Percentiles rank a stretch among this genome's conserved stretches.
These are phyloP conservation scores for Corythoichthys intestinalis DNA, from an alignment of 2,113 vertebrate genomes.

Conservation along the genomic window DNA sequence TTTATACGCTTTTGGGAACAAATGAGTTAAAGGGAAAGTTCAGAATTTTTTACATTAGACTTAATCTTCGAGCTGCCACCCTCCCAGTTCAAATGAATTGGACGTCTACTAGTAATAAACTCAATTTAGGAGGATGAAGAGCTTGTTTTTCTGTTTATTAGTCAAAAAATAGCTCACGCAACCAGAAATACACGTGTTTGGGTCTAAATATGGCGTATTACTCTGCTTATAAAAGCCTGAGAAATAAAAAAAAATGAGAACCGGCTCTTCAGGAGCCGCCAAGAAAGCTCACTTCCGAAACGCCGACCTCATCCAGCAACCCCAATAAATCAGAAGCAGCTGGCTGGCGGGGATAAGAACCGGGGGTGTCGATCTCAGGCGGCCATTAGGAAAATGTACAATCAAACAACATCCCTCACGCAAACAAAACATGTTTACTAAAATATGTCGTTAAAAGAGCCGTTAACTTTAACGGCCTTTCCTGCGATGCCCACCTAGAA, in stretches of 20 bases:
- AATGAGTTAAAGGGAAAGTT: too few relatives aligned
- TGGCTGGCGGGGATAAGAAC: constrained; percentile 43
- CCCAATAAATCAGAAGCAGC: constrained; percentile 49
- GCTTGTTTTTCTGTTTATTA: too few relatives aligned
- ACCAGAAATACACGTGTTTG: too few relatives aligned
- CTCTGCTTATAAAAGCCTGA: neutral
- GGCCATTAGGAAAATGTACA: neutral
- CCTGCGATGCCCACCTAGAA: constrained; percentile 17
- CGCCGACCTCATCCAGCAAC: constrained; percentile 35
- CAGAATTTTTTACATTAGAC: too few relatives aligned
- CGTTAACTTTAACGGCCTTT: constrained; percentile 40
- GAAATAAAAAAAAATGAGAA: constrained; percentile 17
- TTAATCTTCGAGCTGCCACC: too few relatives aligned
- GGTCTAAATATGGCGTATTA: neutral
- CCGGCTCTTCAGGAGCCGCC: constrained; percentile 50
- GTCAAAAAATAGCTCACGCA: too few relatives aligned
- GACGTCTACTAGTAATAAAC: too few relatives aligned
- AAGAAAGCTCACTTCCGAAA: constrained; percentile 47
- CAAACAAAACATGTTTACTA: constrained; percentile 28
- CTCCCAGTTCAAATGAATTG: too few relatives aligned
- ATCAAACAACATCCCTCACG: neutral
- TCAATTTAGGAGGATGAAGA: too few relatives aligned
- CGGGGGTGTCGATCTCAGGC: constrained; percentile 21
- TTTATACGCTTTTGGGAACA: too few relatives aligned
- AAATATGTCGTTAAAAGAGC: constrained; percentile 32